Evolutionary conservation across 2,888 invertebrate species (phyloP).

Genomic region (Tolmerus cingulatus): DNA sequence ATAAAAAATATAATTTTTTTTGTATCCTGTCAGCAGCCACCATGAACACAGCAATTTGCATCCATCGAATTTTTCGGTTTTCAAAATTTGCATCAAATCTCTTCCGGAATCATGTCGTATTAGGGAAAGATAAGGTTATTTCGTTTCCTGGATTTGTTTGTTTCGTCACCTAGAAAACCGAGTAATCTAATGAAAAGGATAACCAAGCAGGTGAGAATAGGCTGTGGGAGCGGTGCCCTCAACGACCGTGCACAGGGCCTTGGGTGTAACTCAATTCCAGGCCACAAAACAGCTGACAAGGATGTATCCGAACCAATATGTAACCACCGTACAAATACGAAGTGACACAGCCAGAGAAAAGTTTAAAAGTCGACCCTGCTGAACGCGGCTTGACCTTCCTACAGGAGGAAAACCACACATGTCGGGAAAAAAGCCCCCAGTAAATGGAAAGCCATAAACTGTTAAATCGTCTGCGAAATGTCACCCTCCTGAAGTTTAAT

Average conservation of each 20-base stretch:
- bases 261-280: constrained; percentile 15
- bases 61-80: not conserved
- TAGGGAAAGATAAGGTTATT: not conserved
- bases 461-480: constrained; percentile 49
- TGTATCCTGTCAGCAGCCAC: not conserved
- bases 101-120: not conserved
- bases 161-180: constrained; percentile 5
- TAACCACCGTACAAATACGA: constrained; percentile 6
- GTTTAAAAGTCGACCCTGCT: constrained; percentile 11
- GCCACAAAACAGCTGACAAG: constrained; percentile 3
- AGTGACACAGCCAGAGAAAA: constrained; percentile 7
- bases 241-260: not conserved
- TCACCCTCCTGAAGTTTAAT: constrained; percentile 47
- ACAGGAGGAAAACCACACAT: not conserved
- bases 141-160: constrained; percentile 24
- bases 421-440: constrained; percentile 27
- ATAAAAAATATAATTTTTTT: too few species aligned
- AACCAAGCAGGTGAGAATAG: not conserved
- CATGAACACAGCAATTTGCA: not conserved
- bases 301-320: constrained; percentile 20
- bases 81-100: constrained; percentile 22
- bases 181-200: constrained; percentile 28
- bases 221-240: not conserved
- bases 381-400: constrained; percentile 11
- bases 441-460: constrained; percentile 49